Base-by-base conservation (phyloP, 1,140 invertebrate genomes). In the Lysiphlebus fabarum region DNA sequence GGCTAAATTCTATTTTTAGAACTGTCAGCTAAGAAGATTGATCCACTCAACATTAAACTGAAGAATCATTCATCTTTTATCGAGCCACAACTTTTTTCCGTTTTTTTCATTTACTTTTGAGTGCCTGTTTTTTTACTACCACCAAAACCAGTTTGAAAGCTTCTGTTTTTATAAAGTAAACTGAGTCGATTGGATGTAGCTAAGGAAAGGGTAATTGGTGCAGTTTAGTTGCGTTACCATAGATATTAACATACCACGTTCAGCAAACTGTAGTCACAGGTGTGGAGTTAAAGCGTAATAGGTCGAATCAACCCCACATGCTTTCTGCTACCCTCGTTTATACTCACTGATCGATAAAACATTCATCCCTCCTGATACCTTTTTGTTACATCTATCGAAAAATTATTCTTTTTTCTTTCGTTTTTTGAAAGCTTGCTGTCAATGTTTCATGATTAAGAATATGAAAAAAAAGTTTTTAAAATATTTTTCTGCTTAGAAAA, bases 1-100 rank as follows among this genome's bases (percentile, higher is more conserved):
- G 74, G 74, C 74, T 78, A 71, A 74, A 76, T 77, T 77, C 75
- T 73, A 77, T 77, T 75, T 78, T 77, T 69, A 68, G 64, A 51
- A 64, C 68, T 74, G 74, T 77, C 76, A 78, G 72, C 65, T 64
- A 65, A 70, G 9, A 72, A 76, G 76, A 77, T 69, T 72, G 74
- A 77, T 78, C 74, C 72, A 70, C 71, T 26, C 33, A 55, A 64
- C 69, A 69, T 58, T 66, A 66, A 67, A 69, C 67, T 26, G 17
- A 26, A 68, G 66, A 63, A 72, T 73, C 73, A 77, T 76, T 74
- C 73, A 74, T 77, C 75, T 76, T 77, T 76, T 76, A 76, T 76
- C 72, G 71, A 67, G 69, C 66, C 65, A 36, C 14, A 14, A 7
- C 37, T 51, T n/a, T 12, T 7, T 36, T 51, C 9, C 5, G 11